Percentiles rank a stretch among this genome's conserved stretches.
These are phyloP conservation scores for Subanguina moxae DNA, from an alignment of 1,140 invertebrate species.

Conservation along the genomic window DNA sequence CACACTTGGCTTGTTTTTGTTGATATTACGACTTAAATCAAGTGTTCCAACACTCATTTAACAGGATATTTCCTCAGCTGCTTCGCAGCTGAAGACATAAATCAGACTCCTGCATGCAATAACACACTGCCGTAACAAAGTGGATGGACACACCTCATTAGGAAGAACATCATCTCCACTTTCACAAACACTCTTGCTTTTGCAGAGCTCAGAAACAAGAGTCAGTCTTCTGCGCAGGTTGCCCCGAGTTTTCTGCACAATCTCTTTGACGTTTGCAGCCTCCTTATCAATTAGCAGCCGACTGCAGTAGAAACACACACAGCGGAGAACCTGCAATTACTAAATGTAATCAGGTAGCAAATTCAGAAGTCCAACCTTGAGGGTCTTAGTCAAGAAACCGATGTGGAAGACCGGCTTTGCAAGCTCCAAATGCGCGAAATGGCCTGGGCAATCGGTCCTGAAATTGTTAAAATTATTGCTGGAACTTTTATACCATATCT, in stretches of 20 bases:
- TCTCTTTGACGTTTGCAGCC: slow-evolving; percentile 94
- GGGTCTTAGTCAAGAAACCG: slow-evolving; percentile 92
- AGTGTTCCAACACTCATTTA: background rate
- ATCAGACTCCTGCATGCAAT: background rate
- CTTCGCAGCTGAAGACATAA: no score
- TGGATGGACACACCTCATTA: slow-evolving; percentile 18
- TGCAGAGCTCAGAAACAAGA: slow-evolving; percentile 95
- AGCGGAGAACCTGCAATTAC: slow-evolving; percentile 53
- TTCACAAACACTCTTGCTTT: slow-evolving; percentile 95
- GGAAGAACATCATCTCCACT: slow-evolving; percentile 78
- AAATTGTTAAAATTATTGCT: no score
- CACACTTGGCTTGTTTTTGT: no score
- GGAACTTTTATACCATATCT: no score
- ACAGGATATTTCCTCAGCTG: background rate
- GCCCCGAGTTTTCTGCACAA: slow-evolving; percentile 91
- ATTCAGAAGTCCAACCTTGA: slow-evolving; percentile 79
- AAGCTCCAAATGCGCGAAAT: slow-evolving; percentile 98
- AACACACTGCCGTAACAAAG: slow-evolving; percentile 24
- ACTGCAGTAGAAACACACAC: slow-evolving; percentile 58
- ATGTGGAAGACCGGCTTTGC: slow-evolving; percentile 98
- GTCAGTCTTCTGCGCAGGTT: slow-evolving; percentile 87
- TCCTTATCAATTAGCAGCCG: slow-evolving; percentile 64
- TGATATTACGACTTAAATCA: slow-evolving; percentile 27
- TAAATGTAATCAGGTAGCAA: background rate
- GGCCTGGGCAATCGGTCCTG: slow-evolving; percentile 82